Percentiles rank a stretch among this genome's conserved stretches.
phyloP scores from a whole-genome alignment of 2,113 vertebrate species.

The Regulus satrapa region DNA sequence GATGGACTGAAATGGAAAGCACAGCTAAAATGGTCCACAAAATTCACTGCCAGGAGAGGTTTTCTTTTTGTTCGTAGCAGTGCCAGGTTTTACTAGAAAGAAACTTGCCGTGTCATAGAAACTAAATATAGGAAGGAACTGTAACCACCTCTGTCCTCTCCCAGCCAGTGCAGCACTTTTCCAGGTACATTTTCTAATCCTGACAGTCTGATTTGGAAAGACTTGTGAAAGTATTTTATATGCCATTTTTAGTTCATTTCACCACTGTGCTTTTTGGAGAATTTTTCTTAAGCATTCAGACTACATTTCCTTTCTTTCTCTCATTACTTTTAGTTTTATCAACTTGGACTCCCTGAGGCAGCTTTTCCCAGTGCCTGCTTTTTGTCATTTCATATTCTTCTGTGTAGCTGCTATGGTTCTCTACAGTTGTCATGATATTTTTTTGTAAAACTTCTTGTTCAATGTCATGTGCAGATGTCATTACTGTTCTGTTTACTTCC shows the following conservation, averaged over 20 bases:
- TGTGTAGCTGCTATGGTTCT: background rate
- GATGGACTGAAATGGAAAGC: background rate
- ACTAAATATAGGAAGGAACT: background rate
- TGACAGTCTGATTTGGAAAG: background rate
- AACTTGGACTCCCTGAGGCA: background rate
- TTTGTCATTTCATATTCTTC: background rate
- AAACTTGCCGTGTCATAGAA: background rate
- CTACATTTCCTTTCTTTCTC: background rate
- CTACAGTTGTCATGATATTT: background rate
- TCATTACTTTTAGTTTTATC: background rate
- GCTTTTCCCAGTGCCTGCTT: background rate
- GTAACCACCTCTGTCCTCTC: background rate
- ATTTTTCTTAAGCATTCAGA: background rate
- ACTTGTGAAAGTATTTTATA: background rate
- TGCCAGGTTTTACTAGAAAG: background rate
- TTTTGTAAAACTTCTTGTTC: background rate
- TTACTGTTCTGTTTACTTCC: conserved; percentile 17
- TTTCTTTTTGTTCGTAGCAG: background rate
- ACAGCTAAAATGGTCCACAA: background rate
- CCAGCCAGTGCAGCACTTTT: background rate
- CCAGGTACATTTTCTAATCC: background rate
- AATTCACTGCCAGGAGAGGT: background rate
- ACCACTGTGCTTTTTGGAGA: accelerated
- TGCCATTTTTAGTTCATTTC: background rate
- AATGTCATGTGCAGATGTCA: conserved; percentile 13